phyloP scores from a whole-genome alignment of 2,797 vertebrate genomes.

The Enteromius viviparus region DNA sequence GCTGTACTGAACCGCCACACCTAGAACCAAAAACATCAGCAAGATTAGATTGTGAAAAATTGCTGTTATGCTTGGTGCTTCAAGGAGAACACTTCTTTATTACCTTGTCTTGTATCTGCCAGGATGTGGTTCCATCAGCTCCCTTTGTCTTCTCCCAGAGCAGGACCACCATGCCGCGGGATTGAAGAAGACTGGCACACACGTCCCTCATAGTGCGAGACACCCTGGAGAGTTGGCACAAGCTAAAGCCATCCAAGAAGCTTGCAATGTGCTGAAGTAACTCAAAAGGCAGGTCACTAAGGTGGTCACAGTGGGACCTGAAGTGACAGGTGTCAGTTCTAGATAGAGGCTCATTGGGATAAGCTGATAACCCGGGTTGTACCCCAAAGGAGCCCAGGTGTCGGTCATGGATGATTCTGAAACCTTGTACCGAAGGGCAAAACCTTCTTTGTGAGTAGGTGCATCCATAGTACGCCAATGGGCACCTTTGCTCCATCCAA shows the following conservation, averaged over 20 bases:
- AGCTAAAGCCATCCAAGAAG: constrained; percentile 95
- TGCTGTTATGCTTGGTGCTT: not conserved
- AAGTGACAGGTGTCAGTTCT: constrained; percentile 71
- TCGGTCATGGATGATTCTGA: constrained; percentile 93
- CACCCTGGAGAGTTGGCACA: constrained; percentile 94
- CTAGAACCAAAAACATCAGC: constrained; percentile 68
- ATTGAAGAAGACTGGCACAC: constrained; percentile 92
- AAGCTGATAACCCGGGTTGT: constrained; percentile 83
- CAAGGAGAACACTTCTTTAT: constrained; percentile 11
- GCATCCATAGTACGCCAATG: constrained; percentile 97
- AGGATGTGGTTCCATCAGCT: constrained; percentile 85
- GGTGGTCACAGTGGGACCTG: constrained; percentile 81
- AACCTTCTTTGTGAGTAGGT: constrained; percentile 97
- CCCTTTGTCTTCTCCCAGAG: constrained; percentile 90
- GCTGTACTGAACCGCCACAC: constrained; percentile 99
- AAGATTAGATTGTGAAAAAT: not conserved
- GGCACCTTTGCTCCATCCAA: constrained; percentile 99
- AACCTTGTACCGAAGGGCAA: constrained; percentile 95
- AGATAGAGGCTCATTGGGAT: constrained; percentile 69
- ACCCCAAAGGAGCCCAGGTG: constrained; percentile 96
- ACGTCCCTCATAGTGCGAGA: constrained; percentile 95
- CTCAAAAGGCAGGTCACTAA: constrained; percentile 93
- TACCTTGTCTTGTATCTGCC: constrained; percentile 98
- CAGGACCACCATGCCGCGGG: constrained; percentile 96
- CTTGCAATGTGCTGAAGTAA: constrained; percentile 92